Evolutionary conservation across 1,140 invertebrate genomes (phyloP), one percentile per base, ranked within the genome.

Genomic region (Rhysida immarginata): DNA sequence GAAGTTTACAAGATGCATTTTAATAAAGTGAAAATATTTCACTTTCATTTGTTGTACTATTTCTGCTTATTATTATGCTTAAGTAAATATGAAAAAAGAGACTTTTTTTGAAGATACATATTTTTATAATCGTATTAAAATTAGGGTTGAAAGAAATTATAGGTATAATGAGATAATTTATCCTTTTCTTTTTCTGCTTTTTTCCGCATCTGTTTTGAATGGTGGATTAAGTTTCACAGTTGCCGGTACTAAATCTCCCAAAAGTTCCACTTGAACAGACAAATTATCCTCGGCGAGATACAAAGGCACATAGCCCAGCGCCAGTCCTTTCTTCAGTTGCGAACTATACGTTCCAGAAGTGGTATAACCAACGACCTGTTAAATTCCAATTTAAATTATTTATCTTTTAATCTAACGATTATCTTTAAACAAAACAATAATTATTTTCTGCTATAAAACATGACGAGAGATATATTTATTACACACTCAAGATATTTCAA

Each of bases 291-390:
- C 26, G 11, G 61, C 48, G 1, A 70, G 54, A 20, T 61, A 60
- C 0, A 62, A 58, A 18, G 69, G 69, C 3, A 71, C 29, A 56
- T 70, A 71, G 8, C 64, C 69, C 49, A 68, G 64, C 20, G 69
- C 68, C 1, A 71, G 23, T 46, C 64, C 57, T 21, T 66, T 45
- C 16, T 61, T 50, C 1, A 67, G 57, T 16, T 61, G 57, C 51
- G 61, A 62, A 8, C 67, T 66, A 53, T 60, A 71, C 43, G 60
- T 59, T 2, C 69, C 69, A 27, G 69, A 71, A 2, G 69, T 71
- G 2, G 66, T 68, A 54, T 64, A 63, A 2, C 69, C 69, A 13
- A 71, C 65, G 25, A 69, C 66, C 64, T 69, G 45, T 50, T 11
- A 11, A 11, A 11, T n/a, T 41, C 35, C 35, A n/a, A n/a, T n/a